Base-by-base conservation (phyloP, 2,113 vertebrate species). In the Capra hircus region DNA sequence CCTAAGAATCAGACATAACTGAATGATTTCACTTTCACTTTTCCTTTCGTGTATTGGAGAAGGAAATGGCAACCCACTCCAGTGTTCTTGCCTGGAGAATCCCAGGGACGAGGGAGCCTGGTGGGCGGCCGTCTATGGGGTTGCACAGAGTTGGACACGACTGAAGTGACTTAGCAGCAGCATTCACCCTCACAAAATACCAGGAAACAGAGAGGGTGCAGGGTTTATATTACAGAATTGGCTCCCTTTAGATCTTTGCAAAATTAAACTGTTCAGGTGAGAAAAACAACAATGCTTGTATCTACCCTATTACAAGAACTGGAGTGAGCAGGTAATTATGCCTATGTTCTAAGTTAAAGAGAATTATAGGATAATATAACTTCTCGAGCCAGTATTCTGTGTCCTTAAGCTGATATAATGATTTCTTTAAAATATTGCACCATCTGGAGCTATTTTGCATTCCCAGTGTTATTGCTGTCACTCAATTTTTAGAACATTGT, bases 401-500 rank as follows among this genome's bases (percentile, higher is more conserved):
- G 28, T 59, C 45, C 11, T 62, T 80, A 36, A 94, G 21, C 23
- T 53, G 50, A 71, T 33, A 91, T 36, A 25, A 78, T 84, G 80
- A 82, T 95, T 80, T 85, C 40, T 96, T 95, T 82, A 48, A 81
- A 96, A 77, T 60, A 2, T 25, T 83, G 16, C 59, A 90, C 64
- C 25, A 83, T 52, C 55, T 89, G 36, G 59, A 71, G 7, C 36
- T 95, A 10, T 93, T 94, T 88, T 77, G 25, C 21, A 60, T 93
- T 48, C 52, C 9, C 23, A 9, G 7, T 81, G 81, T 83, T 90
- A 83, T 48, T 62, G 64, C 36, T 86, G 5, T 53, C 82, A 59
- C 78, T 85, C 21, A 25, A 21, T 53, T 89, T 96, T 92, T 85
- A 94, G 97, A 91, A 92, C 57, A 62, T 59, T 91, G 43, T 94